Evolutionary conservation across 1,140 invertebrate genomes (phyloP).

Genomic region (Archivesica marissinica): DNA sequence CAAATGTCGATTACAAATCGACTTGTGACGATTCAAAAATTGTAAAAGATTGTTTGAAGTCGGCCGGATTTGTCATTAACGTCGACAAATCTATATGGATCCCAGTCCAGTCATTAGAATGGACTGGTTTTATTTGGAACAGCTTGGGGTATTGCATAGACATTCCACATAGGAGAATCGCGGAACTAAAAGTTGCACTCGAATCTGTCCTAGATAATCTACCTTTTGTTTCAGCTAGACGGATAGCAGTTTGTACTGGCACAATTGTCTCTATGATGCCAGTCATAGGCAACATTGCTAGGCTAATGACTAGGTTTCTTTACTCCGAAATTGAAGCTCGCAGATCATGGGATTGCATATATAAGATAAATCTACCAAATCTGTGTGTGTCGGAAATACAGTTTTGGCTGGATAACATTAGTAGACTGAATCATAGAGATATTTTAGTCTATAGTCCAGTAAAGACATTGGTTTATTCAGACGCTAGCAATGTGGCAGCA

Average conservation of each 20-base stretch:
- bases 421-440: too few species aligned
- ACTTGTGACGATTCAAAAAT: background rate
- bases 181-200: slow-evolving; percentile 20
- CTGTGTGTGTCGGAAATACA: too few species aligned
- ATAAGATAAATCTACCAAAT: too few species aligned
- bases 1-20: too few species aligned
- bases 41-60: background rate
- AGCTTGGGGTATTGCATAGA: background rate
- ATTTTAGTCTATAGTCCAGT: background rate
- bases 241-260: background rate
- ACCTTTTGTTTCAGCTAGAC: background rate
- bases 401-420: too few species aligned
- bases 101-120: background rate
- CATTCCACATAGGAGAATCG: background rate
- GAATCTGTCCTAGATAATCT: background rate
- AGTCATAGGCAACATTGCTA: slow-evolving; percentile 12
- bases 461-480: background rate
- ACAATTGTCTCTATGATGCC: slow-evolving; percentile 26
- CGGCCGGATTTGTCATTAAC: slow-evolving; percentile 9
- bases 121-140: slow-evolving; percentile 4
- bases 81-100: background rate
- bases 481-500: background rate
- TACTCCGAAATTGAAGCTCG: background rate
- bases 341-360: background rate
- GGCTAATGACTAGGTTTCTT: slow-evolving; percentile 13